Evolutionary conservation across 2,113 vertebrate species (phyloP), one percentile per base, ranked within the genome.

Genomic region (Nicator chloris): DNA sequence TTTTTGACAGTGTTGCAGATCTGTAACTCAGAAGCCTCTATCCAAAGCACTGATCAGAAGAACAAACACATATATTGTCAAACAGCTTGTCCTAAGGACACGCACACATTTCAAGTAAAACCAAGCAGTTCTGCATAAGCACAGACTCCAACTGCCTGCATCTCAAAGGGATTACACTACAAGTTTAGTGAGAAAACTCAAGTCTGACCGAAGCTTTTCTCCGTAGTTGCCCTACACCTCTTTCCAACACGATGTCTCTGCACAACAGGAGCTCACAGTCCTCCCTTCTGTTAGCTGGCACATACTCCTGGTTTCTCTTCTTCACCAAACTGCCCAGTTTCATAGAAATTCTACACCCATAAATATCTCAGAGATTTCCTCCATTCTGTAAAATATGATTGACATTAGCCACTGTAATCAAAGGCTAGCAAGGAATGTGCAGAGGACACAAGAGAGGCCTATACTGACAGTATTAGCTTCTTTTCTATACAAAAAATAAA

Each of bases 221-320:
- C 42, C 26, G 10, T 0, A 13, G 20, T 2, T 76, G 7, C 10
- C 21, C 26, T 22, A 59, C n/a, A 11, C 33, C 14, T 68, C 50
- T 50, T 84, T 64, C 51, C 47, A 82, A 6, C 4, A 31, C 19
- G 56, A 59, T 35, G 50, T 53, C 20, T 35, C 45, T 35, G 21
- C 18, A 61, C 45, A 77, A 44, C 0, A 49, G 13, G 19, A 68
- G 26, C 4, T 77, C 28, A 27, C 7, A 33, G 7, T 59, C 33
- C 51, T 71, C 35, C 51, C 35, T 86, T 72, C n/a, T 35, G 12
- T 53, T 66, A 77, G 28, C 3, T 73, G 37, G 40, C 45, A 40
- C 20, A 53, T 17, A 37, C 4, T 49, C 2, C 0, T 39, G 13
- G 24, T 73, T 78, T 60, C 78, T 49, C 20, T 73, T 47, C n/a